Evolutionary conservation across 2,888 invertebrate species (phyloP).

Genomic region (Xanthia icteritia): DNA sequence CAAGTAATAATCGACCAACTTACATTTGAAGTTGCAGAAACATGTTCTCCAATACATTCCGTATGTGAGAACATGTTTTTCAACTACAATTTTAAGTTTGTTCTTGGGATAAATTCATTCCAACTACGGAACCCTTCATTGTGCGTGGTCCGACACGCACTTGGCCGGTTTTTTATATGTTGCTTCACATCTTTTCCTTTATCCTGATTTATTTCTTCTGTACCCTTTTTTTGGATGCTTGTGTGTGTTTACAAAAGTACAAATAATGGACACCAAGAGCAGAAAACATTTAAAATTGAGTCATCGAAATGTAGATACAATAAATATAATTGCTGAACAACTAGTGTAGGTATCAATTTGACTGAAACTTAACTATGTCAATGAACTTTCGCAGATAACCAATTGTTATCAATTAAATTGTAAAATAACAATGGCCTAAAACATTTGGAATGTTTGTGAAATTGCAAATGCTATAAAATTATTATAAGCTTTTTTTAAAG

Average conservation of each 20-base stretch:
- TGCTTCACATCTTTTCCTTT: background rate
- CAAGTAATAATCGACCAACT: no score
- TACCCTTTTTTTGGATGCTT: background rate
- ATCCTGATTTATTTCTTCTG: background rate
- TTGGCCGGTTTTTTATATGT: background rate
- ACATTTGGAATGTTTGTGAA: background rate
- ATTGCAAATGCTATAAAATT: background rate
- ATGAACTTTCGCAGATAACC: constrained; percentile 28
- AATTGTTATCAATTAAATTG: constrained; percentile 19
- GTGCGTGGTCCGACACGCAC: no score
- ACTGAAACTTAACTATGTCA: constrained; percentile 17
- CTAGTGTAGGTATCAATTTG: background rate
- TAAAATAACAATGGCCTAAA: background rate
- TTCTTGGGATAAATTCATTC: no score
- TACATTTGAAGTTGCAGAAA: no score
- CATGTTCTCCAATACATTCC: no score
- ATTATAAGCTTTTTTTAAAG: background rate
- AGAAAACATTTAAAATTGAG: background rate
- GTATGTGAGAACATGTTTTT: no score
- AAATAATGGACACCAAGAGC: background rate
- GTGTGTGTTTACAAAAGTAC: background rate
- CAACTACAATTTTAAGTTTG: no score
- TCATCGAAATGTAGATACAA: background rate
- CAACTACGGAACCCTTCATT: no score
- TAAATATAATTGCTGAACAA: background rate